A percentile compares a stretch with the other conserved stretches of the same genome.
phyloP scores from a whole-genome alignment of 2,797 vertebrate genomes.

The Ctenochaetus hawaiiensis region DNA sequence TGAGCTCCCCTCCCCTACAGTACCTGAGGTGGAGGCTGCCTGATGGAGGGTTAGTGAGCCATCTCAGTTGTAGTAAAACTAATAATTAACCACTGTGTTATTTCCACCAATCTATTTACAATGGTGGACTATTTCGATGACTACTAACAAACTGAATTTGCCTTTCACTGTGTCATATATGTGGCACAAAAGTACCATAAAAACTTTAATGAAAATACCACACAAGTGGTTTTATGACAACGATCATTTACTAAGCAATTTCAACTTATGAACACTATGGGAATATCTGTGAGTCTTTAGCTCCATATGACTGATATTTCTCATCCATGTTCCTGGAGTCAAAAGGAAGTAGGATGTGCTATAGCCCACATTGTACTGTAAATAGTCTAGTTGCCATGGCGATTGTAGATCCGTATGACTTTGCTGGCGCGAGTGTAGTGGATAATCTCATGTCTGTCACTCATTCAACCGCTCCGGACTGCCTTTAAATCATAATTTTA shows the following conservation, averaged over 20 bases:
- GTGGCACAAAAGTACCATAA: background rate
- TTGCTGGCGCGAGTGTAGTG: constrained; percentile 10
- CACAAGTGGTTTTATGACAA: constrained; percentile 7
- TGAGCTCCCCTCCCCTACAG: constrained; percentile 15
- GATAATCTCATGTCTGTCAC: constrained; percentile 45
- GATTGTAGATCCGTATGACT: constrained; percentile 46
- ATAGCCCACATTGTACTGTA: constrained; percentile 62
- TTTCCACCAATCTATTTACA: constrained; percentile 5
- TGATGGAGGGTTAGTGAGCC: background rate
- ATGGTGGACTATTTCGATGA: constrained; percentile 3
- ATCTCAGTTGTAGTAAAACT: constrained; percentile 1
- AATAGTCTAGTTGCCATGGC: constrained; percentile 76
- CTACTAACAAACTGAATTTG: background rate
- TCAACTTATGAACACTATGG: background rate
- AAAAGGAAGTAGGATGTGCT: constrained; percentile 39
- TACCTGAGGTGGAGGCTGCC: constrained; percentile 22
- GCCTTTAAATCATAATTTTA: constrained; percentile 27
- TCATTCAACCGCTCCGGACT: constrained; percentile 23
- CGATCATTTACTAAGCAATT: constrained; percentile 1
- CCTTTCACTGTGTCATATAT: background rate
- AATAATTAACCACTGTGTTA: background rate
- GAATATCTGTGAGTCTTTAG: constrained; percentile 23
- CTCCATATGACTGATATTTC: constrained; percentile 36
- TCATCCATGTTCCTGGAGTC: constrained; percentile 34
- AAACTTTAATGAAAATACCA: background rate